A percentile compares a stretch with the other conserved stretches of the same genome.
phyloP scores from a whole-genome alignment of 2,888 invertebrate genomes.

The Cataglyphis albicans region DNA sequence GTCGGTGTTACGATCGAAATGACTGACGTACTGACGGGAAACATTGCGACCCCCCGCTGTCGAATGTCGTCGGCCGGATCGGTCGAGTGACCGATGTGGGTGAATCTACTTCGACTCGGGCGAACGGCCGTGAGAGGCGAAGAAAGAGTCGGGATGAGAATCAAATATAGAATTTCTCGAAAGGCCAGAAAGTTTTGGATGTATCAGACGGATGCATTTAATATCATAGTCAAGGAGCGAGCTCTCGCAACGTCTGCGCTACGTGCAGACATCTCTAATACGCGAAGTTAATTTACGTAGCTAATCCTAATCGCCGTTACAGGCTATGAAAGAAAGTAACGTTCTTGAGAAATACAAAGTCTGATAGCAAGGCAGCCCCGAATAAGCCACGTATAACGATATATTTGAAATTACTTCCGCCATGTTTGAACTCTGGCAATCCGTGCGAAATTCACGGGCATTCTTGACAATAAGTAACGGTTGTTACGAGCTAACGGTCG shows the following conservation, averaged over 20 bases:
- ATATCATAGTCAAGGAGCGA: background rate
- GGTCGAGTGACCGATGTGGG: constrained; percentile 82
- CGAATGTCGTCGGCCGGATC: constrained; percentile 82
- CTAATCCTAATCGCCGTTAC: background rate
- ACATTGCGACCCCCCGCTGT: constrained; percentile 84
- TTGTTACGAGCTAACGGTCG: constrained; percentile 53
- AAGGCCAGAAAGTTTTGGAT: background rate
- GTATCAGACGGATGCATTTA: background rate
- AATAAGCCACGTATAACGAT: constrained; percentile 43
- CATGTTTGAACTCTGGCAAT: constrained; percentile 54
- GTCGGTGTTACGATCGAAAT: constrained; percentile 81
- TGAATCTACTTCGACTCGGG: constrained; percentile 76
- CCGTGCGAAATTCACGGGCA: constrained; percentile 58
- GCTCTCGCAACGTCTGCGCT: background rate
- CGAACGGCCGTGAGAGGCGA: constrained; percentile 48
- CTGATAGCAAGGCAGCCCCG: constrained; percentile 9
- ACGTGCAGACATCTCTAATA: background rate
- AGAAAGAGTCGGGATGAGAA: constrained; percentile 14
- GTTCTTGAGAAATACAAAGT: constrained; percentile 8
- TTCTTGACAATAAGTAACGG: constrained; percentile 53
- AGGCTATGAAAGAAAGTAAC: constrained; percentile 10
- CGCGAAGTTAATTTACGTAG: constrained; percentile 8
- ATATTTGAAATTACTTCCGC: constrained; percentile 57
- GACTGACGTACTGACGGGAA: constrained; percentile 84
- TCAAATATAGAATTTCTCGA: constrained; percentile 2